A percentile compares a stretch with the other conserved stretches of the same genome.
phyloP scores from a whole-genome alignment of 2,113 vertebrate genomes.

The Nycticorax nycticorax region DNA sequence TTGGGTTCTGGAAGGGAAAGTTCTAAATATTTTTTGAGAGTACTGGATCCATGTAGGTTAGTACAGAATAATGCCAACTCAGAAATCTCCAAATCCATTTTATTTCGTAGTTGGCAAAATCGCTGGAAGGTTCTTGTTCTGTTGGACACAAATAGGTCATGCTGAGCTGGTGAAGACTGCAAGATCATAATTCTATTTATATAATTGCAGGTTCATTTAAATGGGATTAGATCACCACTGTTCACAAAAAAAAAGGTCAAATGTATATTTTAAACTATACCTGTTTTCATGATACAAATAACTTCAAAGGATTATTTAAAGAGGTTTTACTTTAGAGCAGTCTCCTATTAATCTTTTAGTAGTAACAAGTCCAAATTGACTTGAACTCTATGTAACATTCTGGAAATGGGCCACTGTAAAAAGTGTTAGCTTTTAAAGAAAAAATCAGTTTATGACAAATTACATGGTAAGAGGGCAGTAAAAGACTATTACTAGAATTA shows the following conservation, averaged over 20 bases:
- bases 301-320: neutral
- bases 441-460: neutral
- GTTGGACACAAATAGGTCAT: neutral
- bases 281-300: neutral
- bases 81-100: neutral
- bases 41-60: neutral
- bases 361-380: neutral
- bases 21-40: neutral
- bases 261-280: neutral
- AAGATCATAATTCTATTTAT: neutral
- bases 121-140: neutral
- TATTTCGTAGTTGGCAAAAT: neutral
- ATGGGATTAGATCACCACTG: neutral
- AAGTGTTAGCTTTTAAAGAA: neutral
- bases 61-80: neutral
- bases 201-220: neutral
- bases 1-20: neutral
- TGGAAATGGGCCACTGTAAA: neutral
- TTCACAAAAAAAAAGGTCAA: neutral
- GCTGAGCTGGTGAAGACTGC: neutral
- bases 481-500: neutral
- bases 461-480: neutral
- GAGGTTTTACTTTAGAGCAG: neutral
- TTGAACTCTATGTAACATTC: neutral
- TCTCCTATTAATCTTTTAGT: neutral